phyloP scores from a whole-genome alignment of 23 tunicate species.

The Oikopleura albicans region DNA sequence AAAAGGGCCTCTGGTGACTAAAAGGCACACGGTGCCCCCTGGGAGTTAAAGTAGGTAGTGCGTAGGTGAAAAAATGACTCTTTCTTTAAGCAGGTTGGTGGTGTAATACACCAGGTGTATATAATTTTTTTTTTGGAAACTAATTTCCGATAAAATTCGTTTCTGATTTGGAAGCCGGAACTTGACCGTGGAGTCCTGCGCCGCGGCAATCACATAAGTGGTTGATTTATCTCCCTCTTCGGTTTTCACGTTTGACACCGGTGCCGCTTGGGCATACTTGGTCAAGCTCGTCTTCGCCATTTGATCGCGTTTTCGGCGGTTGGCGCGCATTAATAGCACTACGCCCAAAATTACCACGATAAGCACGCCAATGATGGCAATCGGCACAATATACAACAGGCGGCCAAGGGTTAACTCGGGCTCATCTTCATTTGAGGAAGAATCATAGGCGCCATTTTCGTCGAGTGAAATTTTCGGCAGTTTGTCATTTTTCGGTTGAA shows the following conservation, averaged over 20 bases:
- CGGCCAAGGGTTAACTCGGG: background rate
- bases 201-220: background rate
- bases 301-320: background rate
- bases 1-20: no score
- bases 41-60: no score
- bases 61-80: no score
- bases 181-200: slow-evolving; percentile 9
- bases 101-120: no score
- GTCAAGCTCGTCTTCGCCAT: background rate
- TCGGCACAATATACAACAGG: background rate
- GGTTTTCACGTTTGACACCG: background rate
- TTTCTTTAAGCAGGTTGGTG: no score
- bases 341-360: background rate
- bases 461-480: background rate
- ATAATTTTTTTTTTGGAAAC: no score
- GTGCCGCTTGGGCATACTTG: background rate
- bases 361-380: background rate
- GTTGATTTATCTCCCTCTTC: background rate
- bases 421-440: background rate
- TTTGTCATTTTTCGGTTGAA: background rate
- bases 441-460: background rate
- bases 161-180: no score
- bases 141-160: no score
- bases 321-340: background rate
- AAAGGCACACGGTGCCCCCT: no score